Evolutionary conservation across 2,113 vertebrate genomes (phyloP).

Genomic region (Toxotes jaculatrix): DNA sequence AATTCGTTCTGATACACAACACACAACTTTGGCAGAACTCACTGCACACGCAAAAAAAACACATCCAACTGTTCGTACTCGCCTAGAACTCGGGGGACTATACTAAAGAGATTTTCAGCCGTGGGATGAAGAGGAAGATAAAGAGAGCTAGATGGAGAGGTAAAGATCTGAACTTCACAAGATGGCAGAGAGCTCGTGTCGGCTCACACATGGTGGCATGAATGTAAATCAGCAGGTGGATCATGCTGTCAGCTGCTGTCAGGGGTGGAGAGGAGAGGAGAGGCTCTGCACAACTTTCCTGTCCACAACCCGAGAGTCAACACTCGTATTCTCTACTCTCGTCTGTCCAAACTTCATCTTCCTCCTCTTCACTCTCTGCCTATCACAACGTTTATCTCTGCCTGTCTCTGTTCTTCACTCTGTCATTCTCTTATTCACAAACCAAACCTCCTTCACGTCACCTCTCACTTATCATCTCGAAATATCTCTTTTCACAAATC

Average conservation of each 20-base stretch:
- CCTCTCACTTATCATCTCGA: background rate
- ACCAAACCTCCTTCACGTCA: background rate
- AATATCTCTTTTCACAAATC: slow-evolving; percentile 21
- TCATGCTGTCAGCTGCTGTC: slow-evolving; percentile 61
- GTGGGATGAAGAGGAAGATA: slow-evolving; percentile 53
- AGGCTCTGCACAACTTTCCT: slow-evolving; percentile 5
- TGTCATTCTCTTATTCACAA: background rate
- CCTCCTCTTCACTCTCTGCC: background rate
- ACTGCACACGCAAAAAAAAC: slow-evolving; percentile 32
- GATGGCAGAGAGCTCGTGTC: slow-evolving; percentile 52
- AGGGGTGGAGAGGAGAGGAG: slow-evolving; percentile 40
- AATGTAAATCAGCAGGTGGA: slow-evolving; percentile 71
- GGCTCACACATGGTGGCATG: slow-evolving; percentile 32
- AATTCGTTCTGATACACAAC: slow-evolving; percentile 53
- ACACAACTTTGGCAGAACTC: slow-evolving; percentile 52
- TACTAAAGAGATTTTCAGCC: slow-evolving; percentile 54
- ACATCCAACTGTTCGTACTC: slow-evolving; percentile 36
- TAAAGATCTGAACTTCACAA: slow-evolving; percentile 70
- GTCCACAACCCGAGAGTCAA: slow-evolving; percentile 36
- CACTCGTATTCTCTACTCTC: background rate
- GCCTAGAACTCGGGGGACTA: slow-evolving; percentile 42
- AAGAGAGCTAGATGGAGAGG: slow-evolving; percentile 51
- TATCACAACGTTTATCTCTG: background rate
- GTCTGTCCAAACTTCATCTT: slow-evolving; percentile 16
- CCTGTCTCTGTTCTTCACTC: background rate